Percentiles rank a stretch among this genome's conserved stretches.
Evolutionary conservation across 2,888 invertebrate species (phyloP).

Genomic region (Girardia tigrina): DNA sequence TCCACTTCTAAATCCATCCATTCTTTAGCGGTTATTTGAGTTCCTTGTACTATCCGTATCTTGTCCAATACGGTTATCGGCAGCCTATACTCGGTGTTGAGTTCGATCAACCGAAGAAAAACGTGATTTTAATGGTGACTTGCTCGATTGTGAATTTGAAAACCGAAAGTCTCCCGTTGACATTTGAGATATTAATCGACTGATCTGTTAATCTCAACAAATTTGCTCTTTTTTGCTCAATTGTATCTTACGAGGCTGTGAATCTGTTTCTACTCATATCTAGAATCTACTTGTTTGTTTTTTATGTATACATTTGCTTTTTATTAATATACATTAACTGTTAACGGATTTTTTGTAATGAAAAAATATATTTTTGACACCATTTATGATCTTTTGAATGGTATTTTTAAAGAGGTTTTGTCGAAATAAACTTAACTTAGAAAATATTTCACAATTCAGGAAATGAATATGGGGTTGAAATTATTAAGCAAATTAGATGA

Average conservation of each 20-base stretch:
- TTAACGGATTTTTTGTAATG: too few relatives aligned
- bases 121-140: conserved; percentile 32
- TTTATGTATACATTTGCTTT: too few relatives aligned
- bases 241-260: neutral
- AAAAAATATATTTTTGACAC: too few relatives aligned
- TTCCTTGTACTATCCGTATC: conserved; percentile 34
- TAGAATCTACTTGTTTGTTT: neutral
- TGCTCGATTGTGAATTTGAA: conserved; percentile 28
- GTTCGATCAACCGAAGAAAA: conserved; percentile 30
- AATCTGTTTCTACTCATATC: neutral
- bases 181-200: conserved; percentile 29
- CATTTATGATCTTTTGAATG: too few relatives aligned
- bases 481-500: too few relatives aligned
- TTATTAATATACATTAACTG: too few relatives aligned
- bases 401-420: too few relatives aligned
- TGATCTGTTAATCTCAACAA: neutral
- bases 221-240: neutral
- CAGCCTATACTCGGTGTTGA: conserved; percentile 34
- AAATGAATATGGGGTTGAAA: too few relatives aligned
- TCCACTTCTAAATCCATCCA: neutral
- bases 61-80: conserved; percentile 32
- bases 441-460: too few relatives aligned
- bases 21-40: conserved; percentile 32
- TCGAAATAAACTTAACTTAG: too few relatives aligned
- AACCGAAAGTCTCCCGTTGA: neutral